Base-by-base conservation (phyloP, 2,113 vertebrate genomes). In the Charadrius vociferus region DNA sequence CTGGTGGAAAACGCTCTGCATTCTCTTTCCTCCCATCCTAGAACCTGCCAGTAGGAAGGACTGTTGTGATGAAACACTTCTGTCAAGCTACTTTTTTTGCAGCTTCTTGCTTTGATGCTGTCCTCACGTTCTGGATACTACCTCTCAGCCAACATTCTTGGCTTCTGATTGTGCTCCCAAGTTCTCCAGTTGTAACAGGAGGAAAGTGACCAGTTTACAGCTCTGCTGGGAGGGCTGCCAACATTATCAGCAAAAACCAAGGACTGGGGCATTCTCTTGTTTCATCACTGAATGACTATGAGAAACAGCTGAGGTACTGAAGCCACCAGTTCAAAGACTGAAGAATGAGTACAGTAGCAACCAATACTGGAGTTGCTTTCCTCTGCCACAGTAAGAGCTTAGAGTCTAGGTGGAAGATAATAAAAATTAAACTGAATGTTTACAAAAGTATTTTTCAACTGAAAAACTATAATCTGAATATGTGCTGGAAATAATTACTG, bases 401-500 rank as follows among this genome's bases (percentile, higher is more conserved):
- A 55, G 27, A 29, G 11, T 49, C 49, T 68, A 72, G 11, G 56
- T 72, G 30, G 56, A 89, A 61, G 30, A 79, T 29, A 75, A 56
- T 13, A 79, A 81, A 89, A 63, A 81, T 16, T 52, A 85, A 67
- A 85, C 43, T 67, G 68, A 81, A 61, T 29, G 11, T 3, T 68
- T 85, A 79, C 39, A 85, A 68, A 93, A 93, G 15, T 43, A 78
- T 65, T 82, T 90, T 90, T 85, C 36, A 75, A 37, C 45, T 65
- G 37, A 65, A 65, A 87, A 94, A 66, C 12, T 56, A 62, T 49
- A 49, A 94, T 91, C 58, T 82, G 66, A 91, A 61, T 90, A 86
- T 56, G 73, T 24, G 20, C 62, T 95, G 77, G 81, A 96, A 96
- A 82, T 73, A 96, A 92, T 90, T 93, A 82, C 6, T 95, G 93